phyloP scores from a whole-genome alignment of 2,888 invertebrate species.

The Apoda limacodes region DNA sequence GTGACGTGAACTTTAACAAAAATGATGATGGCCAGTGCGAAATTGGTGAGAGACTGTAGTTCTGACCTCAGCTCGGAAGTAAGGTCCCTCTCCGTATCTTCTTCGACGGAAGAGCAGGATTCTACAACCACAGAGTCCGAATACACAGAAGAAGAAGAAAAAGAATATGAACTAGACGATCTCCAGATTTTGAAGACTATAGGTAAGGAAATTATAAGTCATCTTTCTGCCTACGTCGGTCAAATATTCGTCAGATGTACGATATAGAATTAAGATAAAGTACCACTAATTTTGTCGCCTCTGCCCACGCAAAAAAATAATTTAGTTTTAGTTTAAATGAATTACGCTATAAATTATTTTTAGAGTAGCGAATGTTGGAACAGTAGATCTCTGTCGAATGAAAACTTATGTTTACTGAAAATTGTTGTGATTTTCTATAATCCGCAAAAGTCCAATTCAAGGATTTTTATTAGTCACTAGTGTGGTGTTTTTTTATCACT shows the following conservation, averaged over 20 bases:
- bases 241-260: background rate
- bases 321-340: no score
- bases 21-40: conserved; percentile 70
- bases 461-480: no score
- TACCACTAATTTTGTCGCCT: no score
- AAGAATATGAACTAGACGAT: conserved; percentile 80
- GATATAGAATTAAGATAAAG: no score
- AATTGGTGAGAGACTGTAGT: conserved; percentile 65
- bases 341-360: no score
- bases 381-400: no score
- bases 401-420: no score
- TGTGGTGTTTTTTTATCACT: no score
- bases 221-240: background rate
- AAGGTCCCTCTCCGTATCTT: conserved; percentile 59
- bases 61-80: conserved; percentile 62
- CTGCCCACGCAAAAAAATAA: no score
- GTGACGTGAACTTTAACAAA: conserved; percentile 22
- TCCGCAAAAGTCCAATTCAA: no score
- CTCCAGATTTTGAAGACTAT: conserved; percentile 89
- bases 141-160: conserved; percentile 69
- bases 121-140: conserved; percentile 68
- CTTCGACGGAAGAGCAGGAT: conserved; percentile 67
- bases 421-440: no score
- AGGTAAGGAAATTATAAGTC: conserved; percentile 82
- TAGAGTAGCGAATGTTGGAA: no score